Evolutionary conservation across 2,888 invertebrate species (phyloP), one percentile per base, ranked within the genome.

Genomic region (Corbicula japonica): DNA sequence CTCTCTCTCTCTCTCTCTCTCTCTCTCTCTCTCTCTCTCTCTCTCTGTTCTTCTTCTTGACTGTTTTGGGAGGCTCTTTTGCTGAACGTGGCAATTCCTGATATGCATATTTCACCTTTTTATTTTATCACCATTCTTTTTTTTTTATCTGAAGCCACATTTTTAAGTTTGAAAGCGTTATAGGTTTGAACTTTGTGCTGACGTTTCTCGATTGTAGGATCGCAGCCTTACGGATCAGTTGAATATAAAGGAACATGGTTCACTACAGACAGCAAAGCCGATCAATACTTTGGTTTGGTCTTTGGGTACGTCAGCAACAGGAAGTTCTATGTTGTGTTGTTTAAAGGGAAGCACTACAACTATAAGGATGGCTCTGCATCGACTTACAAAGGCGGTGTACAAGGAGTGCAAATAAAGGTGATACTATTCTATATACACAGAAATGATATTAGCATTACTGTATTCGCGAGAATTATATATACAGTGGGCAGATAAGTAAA

Each of bases 341-440:
- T 89, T 89, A 83, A 81, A 46, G 82, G 83, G 23, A 69, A 66
- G 10, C 82, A 88, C 60, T 69, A 71, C 32, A 88, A 90, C 82
- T 88, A 86, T 23, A 74, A 66, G 23, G 83, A 74, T n/a, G 77
- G 70, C 1, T 79, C 52, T 18, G 63, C 48, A 8, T 68, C 76
- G 18, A 72, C 79, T 0, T 83, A 83, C 44, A 75, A 72, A 63
- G 77, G 60, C 1, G 89, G 87, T 0, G 81, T 90, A 50, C 83
- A 88, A 68, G 89, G 89, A 26, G 56, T 86, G 23, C 89, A 90
- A 69, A 66, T 90, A 44, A 90, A 89, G 89, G 89, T 89, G 62
- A 34, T 23, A 15, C 4, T 15, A 41, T 41, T 41, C n/a, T 30
- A 18, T 28, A 28, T 5, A 6, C 5, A n/a, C n/a, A n/a, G n/a